Conservation (phyloP, 2,888 invertebrate species). For the Copidosoma aretas region DNA sequence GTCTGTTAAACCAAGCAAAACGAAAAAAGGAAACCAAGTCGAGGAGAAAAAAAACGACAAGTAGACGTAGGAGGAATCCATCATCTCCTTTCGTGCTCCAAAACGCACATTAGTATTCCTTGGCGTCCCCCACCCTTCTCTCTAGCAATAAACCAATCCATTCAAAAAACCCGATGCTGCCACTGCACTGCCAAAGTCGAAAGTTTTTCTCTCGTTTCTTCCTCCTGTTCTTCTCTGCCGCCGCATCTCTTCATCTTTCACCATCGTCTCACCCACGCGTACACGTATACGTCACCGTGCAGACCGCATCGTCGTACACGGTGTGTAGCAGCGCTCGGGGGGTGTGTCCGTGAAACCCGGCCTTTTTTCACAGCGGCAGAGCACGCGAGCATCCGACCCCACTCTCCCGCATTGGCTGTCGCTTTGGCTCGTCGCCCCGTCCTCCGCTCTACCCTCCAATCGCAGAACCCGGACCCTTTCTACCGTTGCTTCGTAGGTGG, state of each 20-base stretch:
- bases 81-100: slow-evolving; percentile 20
- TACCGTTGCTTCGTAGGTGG: neutral
- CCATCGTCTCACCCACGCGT: neutral
- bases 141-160: neutral
- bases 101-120: slow-evolving; percentile 28
- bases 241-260: slow-evolving; percentile 5
- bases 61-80: slow-evolving; percentile 3
- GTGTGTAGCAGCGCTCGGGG: neutral
- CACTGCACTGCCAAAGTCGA: neutral
- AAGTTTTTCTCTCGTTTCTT: neutral
- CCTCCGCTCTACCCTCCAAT: neutral
- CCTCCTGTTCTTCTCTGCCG: neutral
- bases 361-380: neutral
- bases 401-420: neutral
- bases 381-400: neutral
- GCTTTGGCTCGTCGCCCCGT: neutral
- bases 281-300: too few relatives aligned
- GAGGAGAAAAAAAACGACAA: neutral
- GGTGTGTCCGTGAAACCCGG: neutral
- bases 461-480: neutral
- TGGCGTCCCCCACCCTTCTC: neutral
- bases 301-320: too few relatives aligned
- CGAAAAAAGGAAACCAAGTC: slow-evolving; percentile 1
- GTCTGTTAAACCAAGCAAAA: neutral
- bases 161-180: slow-evolving; percentile 9